Evolutionary conservation across 2,888 invertebrate species (phyloP), one percentile per base, ranked within the genome.

Genomic region (Eulithis prunata): DNA sequence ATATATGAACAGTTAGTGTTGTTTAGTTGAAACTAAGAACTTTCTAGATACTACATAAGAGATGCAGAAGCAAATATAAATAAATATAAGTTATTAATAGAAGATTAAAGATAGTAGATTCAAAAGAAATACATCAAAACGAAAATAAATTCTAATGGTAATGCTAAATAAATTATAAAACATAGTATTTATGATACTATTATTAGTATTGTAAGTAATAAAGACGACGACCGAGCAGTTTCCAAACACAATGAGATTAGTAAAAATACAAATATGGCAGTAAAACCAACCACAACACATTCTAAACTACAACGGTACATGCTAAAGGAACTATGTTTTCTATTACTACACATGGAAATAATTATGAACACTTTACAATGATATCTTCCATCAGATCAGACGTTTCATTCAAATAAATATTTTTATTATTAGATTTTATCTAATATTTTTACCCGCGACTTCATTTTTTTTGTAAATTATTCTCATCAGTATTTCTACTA

Each of bases 261-360:
- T 69, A 74, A 68, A 67, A 71, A 72, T 77, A 77, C 61, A 76
- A 74, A 74, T 72, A 80, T 78, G 83, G 82, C 83, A 82, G 83
- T 80, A 59, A 57, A 62, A 68, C 56, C 69, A 69, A 75, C 78
- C 78, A 82, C 82, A 78, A 75, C 75, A 76, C 71, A 75, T 69
- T 72, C 76, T 75, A 78, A 63, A 70, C 60, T 66, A 71, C 71
- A 71, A 70, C 66, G 70, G 62, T 68, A 71, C 79, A 78, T 77
- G 78, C 79, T 75, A 78, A 55, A 66, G 47, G 69, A 74, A 76
- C 74, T 59, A 70, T 63, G 46, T 45, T 70, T 70, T 45, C 63
- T 69, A 58, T 63, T 13, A 62, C 67, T 57, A 62, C 57, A 46
- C 70, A 62, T 43, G 58, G 21, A 62, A 21, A 63, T 13, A 54